These are phyloP conservation scores for Myzus persicae DNA, from an alignment of 1,140 invertebrate genomes.

Conservation along the genomic window DNA sequence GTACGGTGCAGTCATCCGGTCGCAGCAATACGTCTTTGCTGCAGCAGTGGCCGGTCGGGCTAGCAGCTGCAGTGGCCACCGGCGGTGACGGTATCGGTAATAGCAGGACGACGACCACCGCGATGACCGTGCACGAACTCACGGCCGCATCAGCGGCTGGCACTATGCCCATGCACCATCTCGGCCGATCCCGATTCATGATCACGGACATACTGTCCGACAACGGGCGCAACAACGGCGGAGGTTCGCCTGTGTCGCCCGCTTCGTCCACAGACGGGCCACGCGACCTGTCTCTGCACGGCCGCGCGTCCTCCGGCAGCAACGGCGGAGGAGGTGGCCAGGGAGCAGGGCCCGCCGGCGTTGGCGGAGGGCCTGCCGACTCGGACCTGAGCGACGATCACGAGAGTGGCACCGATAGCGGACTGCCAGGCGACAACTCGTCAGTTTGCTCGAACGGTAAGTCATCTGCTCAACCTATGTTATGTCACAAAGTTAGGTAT, in stretches of 20 bases:
- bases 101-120: background rate
- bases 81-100: constrained; percentile 4
- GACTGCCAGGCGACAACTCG: constrained; percentile 63
- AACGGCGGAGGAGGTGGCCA: constrained; percentile 52
- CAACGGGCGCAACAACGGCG: constrained; percentile 45
- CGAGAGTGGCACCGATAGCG: constrained; percentile 63
- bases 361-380: constrained; percentile 58
- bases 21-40: background rate
- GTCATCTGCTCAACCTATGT: constrained; percentile 40
- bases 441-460: constrained; percentile 64
- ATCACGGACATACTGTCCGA: constrained; percentile 64
- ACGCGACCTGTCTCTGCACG: constrained; percentile 62
- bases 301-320: constrained; percentile 59
- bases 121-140: constrained; percentile 62
- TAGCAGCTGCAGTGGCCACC: constrained; percentile 38
- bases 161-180: constrained; percentile 61
- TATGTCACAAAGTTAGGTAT: no score
- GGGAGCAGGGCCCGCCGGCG: constrained; percentile 56
- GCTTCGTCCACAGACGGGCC: constrained; percentile 61
- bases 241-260: constrained; percentile 61
- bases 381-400: constrained; percentile 63
- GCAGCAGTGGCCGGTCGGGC: constrained; percentile 27
- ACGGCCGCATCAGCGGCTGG: constrained; percentile 59
- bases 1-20: constrained; percentile 17
- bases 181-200: constrained; percentile 63